These are phyloP conservation scores for Borostomias antarcticus DNA, from an alignment of 2,797 vertebrate genomes.

Conservation along the genomic window DNA sequence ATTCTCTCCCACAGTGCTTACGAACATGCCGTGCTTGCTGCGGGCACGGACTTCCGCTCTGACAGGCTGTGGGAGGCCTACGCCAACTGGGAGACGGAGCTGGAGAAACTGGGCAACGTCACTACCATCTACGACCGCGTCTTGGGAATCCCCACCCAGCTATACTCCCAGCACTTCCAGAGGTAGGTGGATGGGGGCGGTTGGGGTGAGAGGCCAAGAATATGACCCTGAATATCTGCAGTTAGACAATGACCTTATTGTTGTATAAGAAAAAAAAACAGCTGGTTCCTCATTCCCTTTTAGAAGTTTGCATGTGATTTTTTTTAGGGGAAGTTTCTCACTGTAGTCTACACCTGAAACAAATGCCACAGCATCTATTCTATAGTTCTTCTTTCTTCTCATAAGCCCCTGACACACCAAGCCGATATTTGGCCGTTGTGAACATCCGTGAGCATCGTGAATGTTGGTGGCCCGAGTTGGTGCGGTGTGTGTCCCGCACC, in stretches of 20 bases:
- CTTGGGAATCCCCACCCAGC: constrained; percentile 93
- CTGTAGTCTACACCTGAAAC: no score
- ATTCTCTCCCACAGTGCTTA: constrained; percentile 79
- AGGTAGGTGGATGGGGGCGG: constrained; percentile 73
- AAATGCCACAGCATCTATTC: no score
- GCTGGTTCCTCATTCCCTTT: no score
- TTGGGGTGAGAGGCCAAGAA: background rate
- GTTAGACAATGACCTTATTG: no score
- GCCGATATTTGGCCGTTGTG: no score
- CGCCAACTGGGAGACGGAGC: constrained; percentile 93
- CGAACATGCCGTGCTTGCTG: constrained; percentile 92
- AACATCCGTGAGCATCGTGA: no score
- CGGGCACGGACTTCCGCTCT: constrained; percentile 96
- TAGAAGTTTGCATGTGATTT: no score
- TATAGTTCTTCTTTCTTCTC: no score
- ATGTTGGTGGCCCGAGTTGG: no score
- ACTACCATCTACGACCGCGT: constrained; percentile 93
- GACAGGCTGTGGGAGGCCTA: constrained; percentile 97
- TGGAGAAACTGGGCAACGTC: constrained; percentile 87
- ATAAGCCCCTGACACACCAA: no score
- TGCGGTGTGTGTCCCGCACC: no score
- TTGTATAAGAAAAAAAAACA: background rate
- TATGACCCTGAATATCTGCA: background rate
- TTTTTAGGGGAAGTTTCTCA: no score
- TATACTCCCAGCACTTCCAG: constrained; percentile 96